phyloP scores from a whole-genome alignment of 2,888 invertebrate genomes.

The Quadroppia sp. region DNA sequence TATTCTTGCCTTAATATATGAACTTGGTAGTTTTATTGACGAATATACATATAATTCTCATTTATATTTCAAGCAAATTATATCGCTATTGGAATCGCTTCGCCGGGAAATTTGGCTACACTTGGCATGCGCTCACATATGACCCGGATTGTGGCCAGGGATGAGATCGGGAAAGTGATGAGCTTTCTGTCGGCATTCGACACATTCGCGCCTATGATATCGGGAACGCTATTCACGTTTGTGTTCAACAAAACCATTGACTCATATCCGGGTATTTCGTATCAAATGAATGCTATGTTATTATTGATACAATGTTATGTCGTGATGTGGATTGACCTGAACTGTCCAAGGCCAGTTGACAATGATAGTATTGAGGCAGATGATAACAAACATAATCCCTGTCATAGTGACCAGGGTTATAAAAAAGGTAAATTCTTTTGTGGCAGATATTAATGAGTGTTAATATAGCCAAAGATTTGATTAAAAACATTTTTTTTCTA shows the following conservation, averaged over 20 bases:
- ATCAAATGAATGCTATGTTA: not conserved
- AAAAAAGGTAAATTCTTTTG: too few species aligned
- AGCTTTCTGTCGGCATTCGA: conserved; percentile 27
- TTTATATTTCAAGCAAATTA: not conserved
- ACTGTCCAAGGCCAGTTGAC: too few species aligned
- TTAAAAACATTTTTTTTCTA: too few species aligned
- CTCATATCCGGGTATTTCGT: not conserved
- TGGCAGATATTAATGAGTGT: too few species aligned
- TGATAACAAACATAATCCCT: too few species aligned
- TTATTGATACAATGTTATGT: not conserved
- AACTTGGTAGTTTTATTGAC: too few species aligned
- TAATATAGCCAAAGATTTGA: too few species aligned
- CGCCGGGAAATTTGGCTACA: not conserved
- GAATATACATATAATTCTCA: not conserved
- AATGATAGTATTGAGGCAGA: too few species aligned
- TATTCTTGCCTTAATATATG: too few species aligned
- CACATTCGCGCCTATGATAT: conserved; percentile 11
- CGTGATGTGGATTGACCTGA: conserved; percentile 16
- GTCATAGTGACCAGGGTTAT: too few species aligned
- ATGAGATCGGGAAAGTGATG: conserved; percentile 32
- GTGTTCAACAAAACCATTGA: conserved; percentile 28
- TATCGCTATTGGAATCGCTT: not conserved
- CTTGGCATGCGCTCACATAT: conserved; percentile 19
- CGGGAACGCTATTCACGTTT: not conserved
- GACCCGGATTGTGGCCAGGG: not conserved